These are phyloP conservation scores for Lamellibrachia luymesi DNA, from an alignment of 1,140 invertebrate genomes.

Conservation along the genomic window DNA sequence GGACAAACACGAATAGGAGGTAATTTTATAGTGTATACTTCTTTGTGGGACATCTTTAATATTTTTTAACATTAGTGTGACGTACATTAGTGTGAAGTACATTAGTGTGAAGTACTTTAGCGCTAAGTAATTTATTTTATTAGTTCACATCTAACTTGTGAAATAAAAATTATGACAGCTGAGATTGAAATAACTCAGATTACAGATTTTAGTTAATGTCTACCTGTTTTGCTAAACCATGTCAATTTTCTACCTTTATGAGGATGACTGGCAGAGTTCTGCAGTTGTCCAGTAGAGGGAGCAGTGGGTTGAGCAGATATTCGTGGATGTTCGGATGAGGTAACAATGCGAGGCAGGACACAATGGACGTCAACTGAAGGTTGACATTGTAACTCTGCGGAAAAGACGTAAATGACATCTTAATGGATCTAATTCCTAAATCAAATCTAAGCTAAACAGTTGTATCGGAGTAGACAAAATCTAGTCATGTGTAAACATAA, in stretches of 20 bases:
- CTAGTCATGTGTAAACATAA: too few relatives aligned
- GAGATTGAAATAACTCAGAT: background rate
- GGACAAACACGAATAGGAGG: too few relatives aligned
- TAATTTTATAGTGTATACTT: too few relatives aligned
- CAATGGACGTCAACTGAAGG: constrained; percentile 73
- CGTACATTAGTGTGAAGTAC: too few relatives aligned
- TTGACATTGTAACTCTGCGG: constrained; percentile 74
- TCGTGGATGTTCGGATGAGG: constrained; percentile 79
- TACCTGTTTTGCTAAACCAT: background rate
- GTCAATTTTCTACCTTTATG: constrained; percentile 61
- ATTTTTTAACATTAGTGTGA: too few relatives aligned
- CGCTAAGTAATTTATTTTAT: too few relatives aligned
- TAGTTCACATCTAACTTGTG: too few relatives aligned
- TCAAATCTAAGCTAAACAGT: too few relatives aligned
- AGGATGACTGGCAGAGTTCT: constrained; percentile 69
- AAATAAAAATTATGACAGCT: background rate
- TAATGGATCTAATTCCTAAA: background rate
- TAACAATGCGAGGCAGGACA: constrained; percentile 72
- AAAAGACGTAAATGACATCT: background rate
- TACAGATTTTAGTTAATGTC: background rate
- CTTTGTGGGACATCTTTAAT: too few relatives aligned
- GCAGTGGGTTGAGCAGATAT: constrained; percentile 72
- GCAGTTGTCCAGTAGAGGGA: constrained; percentile 65
- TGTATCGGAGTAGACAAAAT: too few relatives aligned
- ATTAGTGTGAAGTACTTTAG: too few relatives aligned